Percentiles rank a stretch among this genome's conserved stretches.
Conservation (phyloP, 2,888 invertebrate species). For the Eilema sororculum region DNA sequence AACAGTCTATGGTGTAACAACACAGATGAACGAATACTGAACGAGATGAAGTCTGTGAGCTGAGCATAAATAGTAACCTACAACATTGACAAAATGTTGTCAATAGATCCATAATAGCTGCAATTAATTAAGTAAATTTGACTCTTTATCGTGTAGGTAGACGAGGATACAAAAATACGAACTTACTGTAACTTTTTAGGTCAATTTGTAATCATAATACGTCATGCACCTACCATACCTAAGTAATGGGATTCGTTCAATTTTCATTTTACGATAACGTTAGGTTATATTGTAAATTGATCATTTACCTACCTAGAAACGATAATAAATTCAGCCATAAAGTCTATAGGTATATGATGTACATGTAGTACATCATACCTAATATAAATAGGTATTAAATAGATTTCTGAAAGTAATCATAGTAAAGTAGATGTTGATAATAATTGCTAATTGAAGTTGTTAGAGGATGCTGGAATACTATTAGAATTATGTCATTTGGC, state of each 20-base stretch:
- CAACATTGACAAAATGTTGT: slow-evolving; percentile 41
- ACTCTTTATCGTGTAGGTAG: background rate
- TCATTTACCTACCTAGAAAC: background rate
- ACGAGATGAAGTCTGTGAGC: slow-evolving; percentile 56
- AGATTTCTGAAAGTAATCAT: no score
- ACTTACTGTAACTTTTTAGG: background rate
- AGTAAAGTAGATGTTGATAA: background rate
- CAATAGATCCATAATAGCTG: slow-evolving; percentile 33
- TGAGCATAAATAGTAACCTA: slow-evolving; percentile 61
- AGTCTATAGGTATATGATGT: background rate
- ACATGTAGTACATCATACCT: no score
- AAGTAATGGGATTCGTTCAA: background rate
- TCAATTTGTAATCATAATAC: background rate
- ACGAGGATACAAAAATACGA: background rate
- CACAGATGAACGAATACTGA: slow-evolving; percentile 64
- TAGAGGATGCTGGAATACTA: background rate
- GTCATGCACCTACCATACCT: background rate
- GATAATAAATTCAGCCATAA: background rate
- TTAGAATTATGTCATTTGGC: no score
- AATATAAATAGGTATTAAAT: no score
- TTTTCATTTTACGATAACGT: background rate
- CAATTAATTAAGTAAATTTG: slow-evolving; percentile 29
- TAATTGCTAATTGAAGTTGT: background rate
- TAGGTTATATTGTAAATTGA: background rate
- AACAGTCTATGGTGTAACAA: slow-evolving; percentile 29